phyloP scores from a whole-genome alignment of 2,797 vertebrate genomes.

The Avahi laniger region DNA sequence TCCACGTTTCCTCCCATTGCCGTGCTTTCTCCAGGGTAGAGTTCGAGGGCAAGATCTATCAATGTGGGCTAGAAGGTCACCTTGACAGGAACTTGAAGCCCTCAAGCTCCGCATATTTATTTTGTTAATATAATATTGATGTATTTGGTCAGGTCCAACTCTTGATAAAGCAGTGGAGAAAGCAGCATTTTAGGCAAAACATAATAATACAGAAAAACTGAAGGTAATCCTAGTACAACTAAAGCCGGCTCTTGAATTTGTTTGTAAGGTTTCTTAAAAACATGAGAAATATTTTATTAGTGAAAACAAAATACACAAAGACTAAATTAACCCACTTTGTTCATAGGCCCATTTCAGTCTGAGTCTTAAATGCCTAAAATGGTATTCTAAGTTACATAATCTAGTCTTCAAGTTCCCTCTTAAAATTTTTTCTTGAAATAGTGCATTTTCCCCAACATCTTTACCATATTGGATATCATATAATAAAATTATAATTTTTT shows the following conservation, averaged over 20 bases:
- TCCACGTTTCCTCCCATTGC: background rate
- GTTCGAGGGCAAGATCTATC: background rate
- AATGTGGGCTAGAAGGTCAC: background rate
- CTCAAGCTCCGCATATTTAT: background rate
- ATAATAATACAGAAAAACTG: background rate
- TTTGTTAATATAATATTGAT: background rate
- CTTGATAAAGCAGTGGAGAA: slow-evolving; percentile 31
- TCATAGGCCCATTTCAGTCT: background rate
- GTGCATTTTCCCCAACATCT: background rate
- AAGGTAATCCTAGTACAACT: background rate
- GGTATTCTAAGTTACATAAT: background rate
- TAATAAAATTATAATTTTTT: slow-evolving; percentile 15
- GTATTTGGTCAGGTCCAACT: background rate
- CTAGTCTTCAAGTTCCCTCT: background rate
- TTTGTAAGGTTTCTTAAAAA: background rate
- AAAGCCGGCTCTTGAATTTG: slow-evolving; percentile 35
- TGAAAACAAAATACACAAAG: background rate
- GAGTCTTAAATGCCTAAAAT: background rate
- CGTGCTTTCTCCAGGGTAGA: background rate
- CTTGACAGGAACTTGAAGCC: background rate
- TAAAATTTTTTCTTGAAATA: background rate
- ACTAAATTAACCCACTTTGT: background rate
- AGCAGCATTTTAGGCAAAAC: slow-evolving; percentile 34
- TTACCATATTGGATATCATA: background rate
- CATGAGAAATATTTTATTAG: background rate